These are phyloP conservation scores for Branchellion lobata DNA, from an alignment of 2,888 invertebrate species.

Conservation along the genomic window DNA sequence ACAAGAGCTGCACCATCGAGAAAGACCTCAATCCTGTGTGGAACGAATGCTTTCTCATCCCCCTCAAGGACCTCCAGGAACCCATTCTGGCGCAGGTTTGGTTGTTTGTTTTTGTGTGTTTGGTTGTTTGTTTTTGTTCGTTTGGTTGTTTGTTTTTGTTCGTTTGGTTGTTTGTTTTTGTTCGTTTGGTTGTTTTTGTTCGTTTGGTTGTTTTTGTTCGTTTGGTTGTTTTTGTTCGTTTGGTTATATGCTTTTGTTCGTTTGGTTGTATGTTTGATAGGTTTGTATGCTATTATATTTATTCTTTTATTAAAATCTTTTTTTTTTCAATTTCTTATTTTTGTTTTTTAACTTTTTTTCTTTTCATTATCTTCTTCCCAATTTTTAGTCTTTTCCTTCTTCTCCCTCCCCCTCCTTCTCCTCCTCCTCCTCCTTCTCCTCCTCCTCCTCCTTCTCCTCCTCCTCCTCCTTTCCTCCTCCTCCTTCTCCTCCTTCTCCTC, in stretches of 20 bases:
- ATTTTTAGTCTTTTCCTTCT: no score
- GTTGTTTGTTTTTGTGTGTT: background rate
- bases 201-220: background rate
- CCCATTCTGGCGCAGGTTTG: slow-evolving; percentile 57
- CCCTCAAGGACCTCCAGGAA: slow-evolving; percentile 58
- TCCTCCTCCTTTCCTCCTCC: slow-evolving; percentile 36
- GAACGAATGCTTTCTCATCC: slow-evolving; percentile 92
- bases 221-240: background rate
- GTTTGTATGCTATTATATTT: background rate
- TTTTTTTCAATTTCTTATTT: background rate
- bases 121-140: background rate
- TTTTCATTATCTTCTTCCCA: no score
- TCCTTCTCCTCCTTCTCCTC: slow-evolving; percentile 44
- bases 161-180: background rate
- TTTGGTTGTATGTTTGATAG: background rate
- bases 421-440: no score
- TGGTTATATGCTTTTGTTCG: background rate
- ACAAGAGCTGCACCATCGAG: slow-evolving; percentile 90
- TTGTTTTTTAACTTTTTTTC: no score
- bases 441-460: no score
- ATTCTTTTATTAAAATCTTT: no score
- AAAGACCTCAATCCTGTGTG: slow-evolving; percentile 94
- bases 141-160: background rate
- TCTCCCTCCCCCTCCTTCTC: no score
- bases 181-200: background rate